These are phyloP conservation scores for Drosophila erecta DNA, from an alignment of 1,140 invertebrate species.

Conservation along the genomic window DNA sequence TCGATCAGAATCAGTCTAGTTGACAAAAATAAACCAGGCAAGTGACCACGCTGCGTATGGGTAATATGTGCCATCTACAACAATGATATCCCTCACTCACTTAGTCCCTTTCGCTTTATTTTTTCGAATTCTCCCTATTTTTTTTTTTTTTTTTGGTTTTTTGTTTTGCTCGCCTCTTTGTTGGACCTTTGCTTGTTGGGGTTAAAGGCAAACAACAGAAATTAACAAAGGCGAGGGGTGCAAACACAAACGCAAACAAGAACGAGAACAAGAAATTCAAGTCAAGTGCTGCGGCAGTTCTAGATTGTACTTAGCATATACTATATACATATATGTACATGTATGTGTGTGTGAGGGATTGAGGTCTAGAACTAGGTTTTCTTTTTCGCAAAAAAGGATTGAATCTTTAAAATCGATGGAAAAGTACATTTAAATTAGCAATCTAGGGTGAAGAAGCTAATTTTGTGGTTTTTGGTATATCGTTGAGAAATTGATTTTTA, in stretches of 20 bases:
- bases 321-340: not conserved
- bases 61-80: constrained; percentile 38
- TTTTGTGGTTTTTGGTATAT: too few relatives aligned
- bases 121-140: not conserved
- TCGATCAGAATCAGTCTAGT: not conserved
- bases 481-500: too few relatives aligned
- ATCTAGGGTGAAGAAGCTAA: not conserved
- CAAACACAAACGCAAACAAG: constrained; percentile 37
- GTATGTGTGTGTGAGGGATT: not conserved
- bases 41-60: constrained; percentile 65
- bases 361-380: constrained; percentile 15
- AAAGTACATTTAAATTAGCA: too few relatives aligned
- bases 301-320: constrained; percentile 16
- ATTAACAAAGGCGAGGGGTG: constrained; percentile 63
- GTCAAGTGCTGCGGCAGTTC: constrained; percentile 70
- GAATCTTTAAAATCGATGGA: not conserved
- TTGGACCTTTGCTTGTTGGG: constrained; percentile 58
- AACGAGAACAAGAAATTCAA: constrained; percentile 53
- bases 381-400: not conserved
- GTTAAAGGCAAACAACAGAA: constrained; percentile 75
- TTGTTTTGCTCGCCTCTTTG: constrained; percentile 31
- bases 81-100: constrained; percentile 2
- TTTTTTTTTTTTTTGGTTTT: constrained; percentile 14
- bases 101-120: constrained; percentile 7
- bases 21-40: constrained; percentile 40